phyloP scores from a whole-genome alignment of 2,113 vertebrate species.

The Leptobrachium leishanense region DNA sequence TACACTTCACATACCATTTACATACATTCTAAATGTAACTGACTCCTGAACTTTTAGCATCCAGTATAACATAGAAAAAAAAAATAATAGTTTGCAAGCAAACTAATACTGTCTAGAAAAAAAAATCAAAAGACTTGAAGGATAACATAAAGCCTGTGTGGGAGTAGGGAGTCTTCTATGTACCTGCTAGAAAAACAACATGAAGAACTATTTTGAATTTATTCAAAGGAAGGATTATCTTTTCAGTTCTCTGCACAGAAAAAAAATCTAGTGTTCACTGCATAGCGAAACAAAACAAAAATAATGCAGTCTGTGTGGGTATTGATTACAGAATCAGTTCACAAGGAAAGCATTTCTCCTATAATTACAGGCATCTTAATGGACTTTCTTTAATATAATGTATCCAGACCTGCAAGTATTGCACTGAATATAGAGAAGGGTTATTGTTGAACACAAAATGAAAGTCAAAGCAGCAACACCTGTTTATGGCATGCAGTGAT shows the following conservation, averaged over 20 bases:
- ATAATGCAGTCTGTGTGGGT: constrained; percentile 24
- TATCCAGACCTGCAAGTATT: constrained; percentile 17
- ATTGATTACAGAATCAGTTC: constrained; percentile 34
- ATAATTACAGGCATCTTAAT: constrained; percentile 31
- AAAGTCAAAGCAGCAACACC: no score
- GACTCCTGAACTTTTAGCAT: background rate
- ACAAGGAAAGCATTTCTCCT: constrained; percentile 23
- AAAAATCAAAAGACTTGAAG: constrained; percentile 2
- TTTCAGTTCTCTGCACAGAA: constrained; percentile 7
- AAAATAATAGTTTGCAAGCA: background rate
- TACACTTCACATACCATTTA: background rate
- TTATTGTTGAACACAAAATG: constrained; percentile 1
- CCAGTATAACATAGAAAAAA: background rate
- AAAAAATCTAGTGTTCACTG: constrained; percentile 14
- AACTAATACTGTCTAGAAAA: background rate
- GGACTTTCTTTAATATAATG: constrained; percentile 30
- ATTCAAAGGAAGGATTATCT: constrained; percentile 19
- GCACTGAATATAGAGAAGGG: constrained; percentile 9
- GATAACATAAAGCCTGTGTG: background rate
- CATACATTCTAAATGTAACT: background rate
- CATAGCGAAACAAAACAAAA: background rate
- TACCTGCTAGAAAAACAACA: constrained; percentile 12
- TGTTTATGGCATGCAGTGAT: no score
- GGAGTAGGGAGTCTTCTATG: background rate
- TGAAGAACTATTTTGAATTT: constrained; percentile 12